A percentile compares a stretch with the other conserved stretches of the same genome.
Conservation (phyloP, 1,140 invertebrate genomes). For the Drosophila sproati region DNA sequence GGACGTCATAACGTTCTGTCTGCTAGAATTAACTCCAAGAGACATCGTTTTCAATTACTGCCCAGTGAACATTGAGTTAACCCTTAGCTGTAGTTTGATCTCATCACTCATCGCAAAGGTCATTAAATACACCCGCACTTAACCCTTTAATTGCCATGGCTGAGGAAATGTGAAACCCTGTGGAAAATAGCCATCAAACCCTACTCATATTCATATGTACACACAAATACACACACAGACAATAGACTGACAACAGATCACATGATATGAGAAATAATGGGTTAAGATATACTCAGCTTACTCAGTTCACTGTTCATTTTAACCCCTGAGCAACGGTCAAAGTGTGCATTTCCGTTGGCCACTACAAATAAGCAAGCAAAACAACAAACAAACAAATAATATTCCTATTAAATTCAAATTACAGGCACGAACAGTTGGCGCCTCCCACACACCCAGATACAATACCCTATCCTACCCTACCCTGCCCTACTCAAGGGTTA, state of each 20-base stretch:
- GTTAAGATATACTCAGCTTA: slow-evolving; percentile 10
- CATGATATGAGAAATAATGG: slow-evolving; percentile 51
- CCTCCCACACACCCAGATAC: not conserved
- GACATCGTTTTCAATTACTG: not conserved
- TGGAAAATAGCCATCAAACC: slow-evolving; percentile 16
- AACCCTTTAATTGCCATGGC: slow-evolving; percentile 56
- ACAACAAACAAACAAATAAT: slow-evolving; percentile 62
- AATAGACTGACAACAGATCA: slow-evolving; percentile 46
- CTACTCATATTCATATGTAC: slow-evolving; percentile 22
- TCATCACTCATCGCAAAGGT: slow-evolving; percentile 23
- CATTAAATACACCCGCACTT: slow-evolving; percentile 16
- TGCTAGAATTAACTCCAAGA: too few relatives aligned
- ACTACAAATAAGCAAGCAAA: slow-evolving; percentile 23
- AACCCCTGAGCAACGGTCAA: slow-evolving; percentile 46
- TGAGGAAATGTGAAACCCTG: slow-evolving; percentile 35
- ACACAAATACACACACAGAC: not conserved
- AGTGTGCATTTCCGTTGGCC: slow-evolving; percentile 49
- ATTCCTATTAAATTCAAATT: slow-evolving; percentile 75
- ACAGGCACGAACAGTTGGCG: slow-evolving; percentile 65
- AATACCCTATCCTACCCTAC: not conserved
- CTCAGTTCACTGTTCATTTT: slow-evolving; percentile 18
- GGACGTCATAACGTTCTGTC: too few relatives aligned
- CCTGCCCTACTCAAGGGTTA: slow-evolving; percentile 30
- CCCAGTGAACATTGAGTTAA: not conserved
- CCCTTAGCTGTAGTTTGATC: slow-evolving; percentile 3